Evolutionary conservation across 2,888 invertebrate species (phyloP), one percentile per base, ranked within the genome.

Genomic region (Zootermopsis nevadensis): DNA sequence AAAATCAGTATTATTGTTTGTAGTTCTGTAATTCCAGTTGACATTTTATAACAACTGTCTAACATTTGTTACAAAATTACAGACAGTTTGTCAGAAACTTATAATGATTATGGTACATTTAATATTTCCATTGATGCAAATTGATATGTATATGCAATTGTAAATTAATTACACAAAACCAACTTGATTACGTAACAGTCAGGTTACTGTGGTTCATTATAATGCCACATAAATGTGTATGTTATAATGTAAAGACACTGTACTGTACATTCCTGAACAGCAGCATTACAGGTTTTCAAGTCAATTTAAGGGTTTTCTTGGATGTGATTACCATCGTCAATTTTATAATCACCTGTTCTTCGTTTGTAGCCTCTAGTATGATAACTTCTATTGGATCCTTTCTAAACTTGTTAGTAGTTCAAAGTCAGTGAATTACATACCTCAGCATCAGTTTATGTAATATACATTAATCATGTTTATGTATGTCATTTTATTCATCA

Each of bases 131-230:
- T 77, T 48, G 10, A 77, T 53, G 48, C 48, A 7, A 19, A 8
- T 77, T 77, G 53, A 48, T 15, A 24, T 77, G 77, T 77, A 48
- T 30, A 3, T 48, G 35, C 48, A n/a, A 33, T 53, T 77, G 77
- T 77, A 77, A 48, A 27, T 31, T 69, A 33, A 30, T 69, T 31
- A 69, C 69, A 69, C 22, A 19, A 33, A 22, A 69, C 33, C 33
- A 69, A 69, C 69, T 69, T 69, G 69, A 31, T 69, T 69, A 33
- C 7, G 15, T 31, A 22, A 33, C 6, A 15, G 33, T 69, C 33
- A 69, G 33, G 69, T 69, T 69, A 67, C 7, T 60, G 60, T 60
- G 60, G 19, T 48, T 48, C 19, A 19, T 48, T 48, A 48, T 60
- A n/a, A 6, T 60, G 15, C 12, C 6, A 60, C 60, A 60, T 60